Base-by-base conservation (phyloP, 2,888 invertebrate species). In the Parascotia fuliginaria region DNA sequence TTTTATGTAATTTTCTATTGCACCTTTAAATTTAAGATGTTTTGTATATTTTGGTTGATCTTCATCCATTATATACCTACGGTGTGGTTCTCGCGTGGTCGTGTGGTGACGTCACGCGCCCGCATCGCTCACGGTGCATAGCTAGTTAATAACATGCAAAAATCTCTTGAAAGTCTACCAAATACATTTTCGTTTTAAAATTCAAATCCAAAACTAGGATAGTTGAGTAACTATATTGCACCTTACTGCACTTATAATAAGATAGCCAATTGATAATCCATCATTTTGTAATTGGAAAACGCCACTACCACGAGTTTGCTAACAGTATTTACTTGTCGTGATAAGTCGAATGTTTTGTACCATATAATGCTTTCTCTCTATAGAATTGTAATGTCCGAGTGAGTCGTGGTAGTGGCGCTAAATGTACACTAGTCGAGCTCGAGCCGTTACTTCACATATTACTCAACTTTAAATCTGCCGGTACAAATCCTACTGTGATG, bases 1-100 rank as follows among this genome's bases (percentile, higher is more conserved):
- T 72, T 79, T 71, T 66, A 70, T 70, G 60, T 65, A 60, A 70
- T 70, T 75, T 64, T 63, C 61, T 72, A 73, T 66, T 69, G 70
- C 73, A 74, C 70, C 62, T 74, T 52, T 73, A 63, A 46, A 67
- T 69, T 54, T 73, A 75, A 72, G 73, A 65, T 79, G 68, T 79
- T 81, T 70, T 82, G 83, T 83, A 81, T 81, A 82, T 80, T 78
- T 81, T 79, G 77, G 68, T 78, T 79, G 73, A 67, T 70, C 65
- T 64, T 74, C 73, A 70, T 69, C 65, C 67, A 70, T 44, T 51
- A 66, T 65, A 71, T 71, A 71, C n/a, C n/a, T 71, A 65, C 70
- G 62, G 64, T 61, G 57, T 57, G 55, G 59, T 61, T 66, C n/a
- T 70, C 60, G 41, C 49, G 49, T 52, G 67, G 67, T 29, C 14